These are phyloP conservation scores for Carduelis carduelis DNA, from an alignment of 2,797 vertebrate species.

Conservation along the genomic window DNA sequence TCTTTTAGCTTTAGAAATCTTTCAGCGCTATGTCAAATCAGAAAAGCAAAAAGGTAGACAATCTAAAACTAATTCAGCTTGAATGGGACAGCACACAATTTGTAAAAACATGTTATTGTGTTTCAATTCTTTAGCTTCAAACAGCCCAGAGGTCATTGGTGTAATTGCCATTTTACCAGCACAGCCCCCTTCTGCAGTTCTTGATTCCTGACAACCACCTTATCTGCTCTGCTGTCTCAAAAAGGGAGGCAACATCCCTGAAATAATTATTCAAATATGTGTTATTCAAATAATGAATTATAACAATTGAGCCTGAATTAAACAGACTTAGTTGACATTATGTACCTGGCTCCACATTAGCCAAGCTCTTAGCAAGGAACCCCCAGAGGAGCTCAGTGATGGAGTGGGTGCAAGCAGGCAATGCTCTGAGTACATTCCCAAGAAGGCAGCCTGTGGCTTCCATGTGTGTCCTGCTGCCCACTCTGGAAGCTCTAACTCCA, in stretches of 20 bases:
- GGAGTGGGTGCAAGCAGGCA: not conserved
- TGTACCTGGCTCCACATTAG: not conserved
- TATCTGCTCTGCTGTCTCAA: not conserved
- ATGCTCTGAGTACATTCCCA: not conserved
- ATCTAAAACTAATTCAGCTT: not conserved
- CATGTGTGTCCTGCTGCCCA: not conserved
- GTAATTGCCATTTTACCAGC: not conserved
- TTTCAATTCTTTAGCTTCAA: not conserved
- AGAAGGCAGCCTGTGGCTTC: not conserved
- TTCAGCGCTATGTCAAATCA: not conserved
- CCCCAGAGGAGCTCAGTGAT: not conserved
- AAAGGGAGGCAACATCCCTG: not conserved
- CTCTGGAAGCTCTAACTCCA: not conserved
- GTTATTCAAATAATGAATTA: not conserved
- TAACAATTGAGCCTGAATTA: not conserved
- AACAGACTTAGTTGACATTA: not conserved
- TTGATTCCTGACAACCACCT: not conserved
- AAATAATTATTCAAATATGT: not conserved
- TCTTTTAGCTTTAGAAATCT: not conserved
- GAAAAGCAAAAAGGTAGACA: not conserved
- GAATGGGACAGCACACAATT: not conserved
- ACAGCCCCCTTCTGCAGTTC: not conserved
- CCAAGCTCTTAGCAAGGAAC: not conserved
- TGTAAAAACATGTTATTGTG: not conserved
- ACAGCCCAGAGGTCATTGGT: not conserved